Percentiles rank a stretch among this genome's conserved stretches.
Evolutionary conservation across 2,888 invertebrate species (phyloP).

Genomic region (Hemaris fuciformis): DNA sequence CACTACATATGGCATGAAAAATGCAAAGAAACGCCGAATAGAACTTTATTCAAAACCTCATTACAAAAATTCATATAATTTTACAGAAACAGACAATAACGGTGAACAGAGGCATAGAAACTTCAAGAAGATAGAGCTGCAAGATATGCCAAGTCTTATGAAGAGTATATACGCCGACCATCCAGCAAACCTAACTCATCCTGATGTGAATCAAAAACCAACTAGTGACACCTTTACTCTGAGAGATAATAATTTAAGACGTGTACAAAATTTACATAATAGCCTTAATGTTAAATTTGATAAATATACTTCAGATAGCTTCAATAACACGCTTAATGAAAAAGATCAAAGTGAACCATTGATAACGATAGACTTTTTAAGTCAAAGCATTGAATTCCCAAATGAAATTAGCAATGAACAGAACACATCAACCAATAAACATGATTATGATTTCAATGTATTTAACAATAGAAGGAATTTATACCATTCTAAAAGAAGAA

Average conservation of each 20-base stretch:
- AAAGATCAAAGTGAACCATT: slow-evolving; percentile 26
- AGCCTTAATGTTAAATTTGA: not conserved
- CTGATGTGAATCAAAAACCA: slow-evolving; percentile 21
- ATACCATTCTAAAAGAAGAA: slow-evolving; percentile 17
- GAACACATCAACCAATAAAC: slow-evolving; percentile 5
- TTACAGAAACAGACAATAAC: slow-evolving; percentile 23
- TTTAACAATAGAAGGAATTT: slow-evolving; percentile 15
- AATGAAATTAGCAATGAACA: slow-evolving; percentile 12
- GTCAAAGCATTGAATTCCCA: slow-evolving; percentile 24
- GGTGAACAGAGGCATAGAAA: slow-evolving; percentile 16
- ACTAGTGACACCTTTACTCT: slow-evolving; percentile 6
- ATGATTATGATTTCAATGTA: slow-evolving; percentile 12
- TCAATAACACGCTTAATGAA: slow-evolving; percentile 17
- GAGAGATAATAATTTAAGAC: not conserved
- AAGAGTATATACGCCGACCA: slow-evolving; percentile 46
- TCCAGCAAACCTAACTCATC: slow-evolving; percentile 29
- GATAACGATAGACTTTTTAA: slow-evolving; percentile 29
- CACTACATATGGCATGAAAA: slow-evolving; percentile 31
- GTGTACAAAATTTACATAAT: not conserved
- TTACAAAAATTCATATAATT: slow-evolving; percentile 34
- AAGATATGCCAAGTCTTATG: slow-evolving; percentile 43
- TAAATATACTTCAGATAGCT: not conserved
- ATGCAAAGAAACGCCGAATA: slow-evolving; percentile 31
- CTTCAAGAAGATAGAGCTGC: slow-evolving; percentile 20
- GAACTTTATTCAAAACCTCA: slow-evolving; percentile 37